These are phyloP conservation scores for Microplitis mediator DNA, from an alignment of 1,140 invertebrate species.

Conservation along the genomic window DNA sequence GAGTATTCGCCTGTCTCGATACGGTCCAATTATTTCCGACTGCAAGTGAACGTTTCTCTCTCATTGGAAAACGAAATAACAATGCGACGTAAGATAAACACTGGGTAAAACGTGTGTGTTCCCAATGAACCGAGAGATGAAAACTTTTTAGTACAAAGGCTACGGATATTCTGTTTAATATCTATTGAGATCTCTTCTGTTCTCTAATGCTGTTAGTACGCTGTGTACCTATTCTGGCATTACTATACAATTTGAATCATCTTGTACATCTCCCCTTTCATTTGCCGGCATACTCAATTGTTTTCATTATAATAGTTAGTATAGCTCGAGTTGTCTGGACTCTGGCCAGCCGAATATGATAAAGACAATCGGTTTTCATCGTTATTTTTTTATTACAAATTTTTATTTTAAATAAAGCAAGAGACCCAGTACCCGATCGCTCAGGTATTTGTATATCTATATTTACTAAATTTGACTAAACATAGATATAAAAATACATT, in stretches of 20 bases:
- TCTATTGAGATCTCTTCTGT: constrained; percentile 33
- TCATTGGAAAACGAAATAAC: constrained; percentile 44
- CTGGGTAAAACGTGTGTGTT: constrained; percentile 40
- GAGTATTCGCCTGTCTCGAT: constrained; percentile 38
- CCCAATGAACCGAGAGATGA: constrained; percentile 46
- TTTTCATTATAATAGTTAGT: too few relatives aligned
- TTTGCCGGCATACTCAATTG: too few relatives aligned
- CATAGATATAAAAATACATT: too few relatives aligned
- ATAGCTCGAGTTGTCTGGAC: too few relatives aligned
- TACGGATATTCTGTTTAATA: constrained; percentile 39
- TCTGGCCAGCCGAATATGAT: too few relatives aligned
- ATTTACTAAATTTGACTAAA: too few relatives aligned
- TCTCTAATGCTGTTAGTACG: background rate
- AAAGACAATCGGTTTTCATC: too few relatives aligned
- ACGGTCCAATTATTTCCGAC: constrained; percentile 50
- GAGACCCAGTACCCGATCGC: too few relatives aligned
- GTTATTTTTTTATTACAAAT: too few relatives aligned
- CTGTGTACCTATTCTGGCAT: background rate
- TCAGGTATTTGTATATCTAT: too few relatives aligned
- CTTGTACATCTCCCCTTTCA: too few relatives aligned
- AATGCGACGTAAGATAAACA: constrained; percentile 53
- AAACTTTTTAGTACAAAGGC: constrained; percentile 42
- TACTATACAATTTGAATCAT: background rate
- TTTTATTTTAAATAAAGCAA: too few relatives aligned
- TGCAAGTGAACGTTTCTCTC: constrained; percentile 38